phyloP scores from a whole-genome alignment of 2,797 vertebrate species.

The Bufotes viridis region DNA sequence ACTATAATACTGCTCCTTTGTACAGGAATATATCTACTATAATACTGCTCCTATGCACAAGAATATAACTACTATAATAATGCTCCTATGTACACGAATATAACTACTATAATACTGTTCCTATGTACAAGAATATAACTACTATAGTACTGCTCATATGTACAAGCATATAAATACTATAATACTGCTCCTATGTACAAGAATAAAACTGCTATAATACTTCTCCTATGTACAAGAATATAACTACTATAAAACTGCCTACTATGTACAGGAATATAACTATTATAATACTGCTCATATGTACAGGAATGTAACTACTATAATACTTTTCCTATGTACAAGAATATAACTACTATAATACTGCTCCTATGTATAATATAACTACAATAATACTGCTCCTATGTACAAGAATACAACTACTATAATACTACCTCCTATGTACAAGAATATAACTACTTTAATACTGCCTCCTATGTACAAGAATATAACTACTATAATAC shows the following conservation, averaged over 20 bases:
- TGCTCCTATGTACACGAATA: no score
- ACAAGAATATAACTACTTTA: no score
- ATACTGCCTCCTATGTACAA: not conserved
- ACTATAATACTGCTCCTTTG: no score
- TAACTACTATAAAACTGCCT: not conserved
- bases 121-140: no score
- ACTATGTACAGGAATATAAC: not conserved
- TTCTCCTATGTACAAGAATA: not conserved
- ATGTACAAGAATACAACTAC: conserved; percentile 3
- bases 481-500: not conserved
- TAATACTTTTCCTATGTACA: not conserved
- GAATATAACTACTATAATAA: no score
- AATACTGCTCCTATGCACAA: no score
- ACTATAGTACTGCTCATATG: no score
- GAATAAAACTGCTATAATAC: not conserved
- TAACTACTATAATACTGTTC: no score
- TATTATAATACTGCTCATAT: not conserved
- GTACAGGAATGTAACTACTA: not conserved
- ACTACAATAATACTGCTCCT: not conserved
- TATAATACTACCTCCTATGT: not conserved
- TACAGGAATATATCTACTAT: no score
- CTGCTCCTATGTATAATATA: not conserved
- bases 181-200: not conserved
- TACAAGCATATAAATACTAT: no score
- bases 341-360: not conserved